Evolutionary conservation across 2,888 invertebrate genomes (phyloP), one percentile per base, ranked within the genome.

Genomic region (Nomada ferruginata): DNA sequence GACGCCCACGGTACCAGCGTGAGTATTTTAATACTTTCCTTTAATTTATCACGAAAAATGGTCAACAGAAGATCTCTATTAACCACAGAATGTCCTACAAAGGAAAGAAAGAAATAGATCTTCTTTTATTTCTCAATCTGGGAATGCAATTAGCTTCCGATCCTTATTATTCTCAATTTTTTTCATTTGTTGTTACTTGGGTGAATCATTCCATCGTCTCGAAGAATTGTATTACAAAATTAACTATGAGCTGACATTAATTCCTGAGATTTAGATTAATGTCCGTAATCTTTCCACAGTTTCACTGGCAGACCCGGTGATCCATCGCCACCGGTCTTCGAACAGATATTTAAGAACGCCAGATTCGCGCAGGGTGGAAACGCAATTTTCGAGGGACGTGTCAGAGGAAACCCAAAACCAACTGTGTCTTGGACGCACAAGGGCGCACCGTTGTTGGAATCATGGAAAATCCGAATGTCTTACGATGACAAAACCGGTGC

Each of bases 301-400:
- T 93, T 93, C 82, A 90, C 91, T 76, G 93, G 93, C 81, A 91
- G 95, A 92, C 96, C 97, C 82, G 97, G 97, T 90, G 96, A 96
- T 91, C 97, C 97, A 86, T 97, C 98, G 86, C 98, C 98, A 79
- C 98, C 98, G 85, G 97, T 98, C 89, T 98, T 99, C 94, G 98
- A 98, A 94, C 98, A 98, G 94, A 98, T 98, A 93, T 98, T 98
- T 94, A 97, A 97, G 94, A 98, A 98, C 94, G 98, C 98, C 87
- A 96, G 98, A 93, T 98, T 98, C 94, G 98, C 98, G 82, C 98
- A 98, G 95, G 98, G 98, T 87, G 98, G 98, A 70, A 97, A 98
- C 93, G 98, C 98, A 72, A 95, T 97, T 90, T 98, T 99, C 93
- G 98, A 99, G 94, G 98, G 98, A 64, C 96, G 97, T 90, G 96